phyloP scores from a whole-genome alignment of 2,113 vertebrate genomes.

The Cariama cristata region DNA sequence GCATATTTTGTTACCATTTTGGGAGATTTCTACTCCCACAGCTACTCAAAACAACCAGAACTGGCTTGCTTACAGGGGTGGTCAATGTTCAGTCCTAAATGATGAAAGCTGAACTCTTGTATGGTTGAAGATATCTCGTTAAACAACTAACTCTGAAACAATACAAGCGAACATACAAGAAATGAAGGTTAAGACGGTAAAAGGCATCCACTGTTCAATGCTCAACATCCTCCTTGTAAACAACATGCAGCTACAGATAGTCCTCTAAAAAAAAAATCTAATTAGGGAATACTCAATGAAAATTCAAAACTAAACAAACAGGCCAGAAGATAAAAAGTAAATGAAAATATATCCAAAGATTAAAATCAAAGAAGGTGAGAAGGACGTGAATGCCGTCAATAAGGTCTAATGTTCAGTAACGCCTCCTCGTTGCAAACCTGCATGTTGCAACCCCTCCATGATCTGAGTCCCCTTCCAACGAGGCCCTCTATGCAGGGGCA shows the following conservation, averaged over 20 bases:
- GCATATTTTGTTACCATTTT: not conserved
- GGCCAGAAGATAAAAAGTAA: not conserved
- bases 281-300: not conserved
- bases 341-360: not conserved
- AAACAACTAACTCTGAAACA: not conserved
- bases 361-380: not conserved
- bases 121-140: not conserved
- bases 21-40: not conserved
- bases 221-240: not conserved
- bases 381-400: not conserved
- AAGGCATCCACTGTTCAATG: not conserved
- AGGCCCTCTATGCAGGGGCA: not conserved
- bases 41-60: not conserved
- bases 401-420: not conserved
- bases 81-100: not conserved
- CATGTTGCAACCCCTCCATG: fast-evolving
- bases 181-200: not conserved
- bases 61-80: fast-evolving
- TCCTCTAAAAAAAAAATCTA: not conserved
- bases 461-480: not conserved
- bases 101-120: not conserved
- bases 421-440: fast-evolving
- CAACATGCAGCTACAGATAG: not conserved
- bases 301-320: not conserved
- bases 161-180: not conserved